phyloP scores from a whole-genome alignment of 2,113 vertebrate species.

The Rhabdornis inornatus region DNA sequence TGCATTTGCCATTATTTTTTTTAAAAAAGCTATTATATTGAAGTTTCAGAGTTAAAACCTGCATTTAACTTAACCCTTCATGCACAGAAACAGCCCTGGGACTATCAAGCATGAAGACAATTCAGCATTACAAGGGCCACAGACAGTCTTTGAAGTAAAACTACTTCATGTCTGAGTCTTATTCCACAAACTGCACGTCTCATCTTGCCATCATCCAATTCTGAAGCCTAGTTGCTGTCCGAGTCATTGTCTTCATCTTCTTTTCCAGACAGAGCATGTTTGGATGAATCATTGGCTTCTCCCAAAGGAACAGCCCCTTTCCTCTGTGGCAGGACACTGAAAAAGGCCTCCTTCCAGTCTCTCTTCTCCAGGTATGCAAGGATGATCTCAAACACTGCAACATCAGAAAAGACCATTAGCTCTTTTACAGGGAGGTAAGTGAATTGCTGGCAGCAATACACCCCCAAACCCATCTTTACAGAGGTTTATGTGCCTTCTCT shows the following conservation, averaged over 20 bases:
- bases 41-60: not conserved
- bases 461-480: not conserved
- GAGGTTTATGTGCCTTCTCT: not conserved
- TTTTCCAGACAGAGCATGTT: not conserved
- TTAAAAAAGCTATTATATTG: not conserved
- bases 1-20: not conserved
- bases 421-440: not conserved
- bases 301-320: slow-evolving; percentile 87
- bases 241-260: not conserved
- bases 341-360: slow-evolving; percentile 94
- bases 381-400: slow-evolving; percentile 95
- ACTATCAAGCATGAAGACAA: not conserved
- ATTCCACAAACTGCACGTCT: not conserved
- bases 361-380: slow-evolving; percentile 87
- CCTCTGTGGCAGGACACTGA: slow-evolving; percentile 87
- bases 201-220: not conserved
- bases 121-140: not conserved
- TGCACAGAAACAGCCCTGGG: not conserved
- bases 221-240: slow-evolving; percentile 43
- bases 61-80: not conserved
- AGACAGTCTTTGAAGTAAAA: not conserved
- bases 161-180: not conserved
- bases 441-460: not conserved
- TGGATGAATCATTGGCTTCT: slow-evolving; percentile 20
- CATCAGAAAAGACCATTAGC: slow-evolving; percentile 15